Percentiles rank a stretch among this genome's conserved stretches.
Conservation (phyloP, 64 coral and sea anemone genomes). For the Trachythela sp. region DNA sequence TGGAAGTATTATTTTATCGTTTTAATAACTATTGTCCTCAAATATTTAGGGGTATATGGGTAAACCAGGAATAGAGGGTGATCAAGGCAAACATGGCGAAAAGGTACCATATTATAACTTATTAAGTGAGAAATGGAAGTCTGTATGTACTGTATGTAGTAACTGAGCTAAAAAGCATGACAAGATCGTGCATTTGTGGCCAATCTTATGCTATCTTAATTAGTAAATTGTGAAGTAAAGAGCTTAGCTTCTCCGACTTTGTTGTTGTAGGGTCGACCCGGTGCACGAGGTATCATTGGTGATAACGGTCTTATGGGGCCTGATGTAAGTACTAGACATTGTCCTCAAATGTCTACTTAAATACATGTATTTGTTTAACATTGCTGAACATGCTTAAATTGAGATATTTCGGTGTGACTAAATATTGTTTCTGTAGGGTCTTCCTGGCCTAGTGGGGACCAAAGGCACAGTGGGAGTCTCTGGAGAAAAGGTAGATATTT, state of each 20-base stretch:
- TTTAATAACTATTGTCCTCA: too few species aligned
- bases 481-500: neutral
- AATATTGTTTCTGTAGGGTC: neutral
- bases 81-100: neutral
- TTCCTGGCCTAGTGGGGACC: neutral
- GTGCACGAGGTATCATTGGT: neutral
- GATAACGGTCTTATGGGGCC: neutral
- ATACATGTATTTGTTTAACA: too few species aligned
- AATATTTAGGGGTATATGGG: neutral
- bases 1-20: too few species aligned
- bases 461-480: neutral
- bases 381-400: neutral
- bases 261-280: neutral
- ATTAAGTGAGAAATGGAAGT: neutral
- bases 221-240: too few species aligned
- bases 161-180: too few species aligned
- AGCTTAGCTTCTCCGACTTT: neutral
- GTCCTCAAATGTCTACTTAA: neutral
- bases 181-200: too few species aligned
- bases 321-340: neutral
- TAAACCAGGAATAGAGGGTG: neutral
- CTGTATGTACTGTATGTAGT: too few species aligned
- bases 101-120: neutral
- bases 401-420: neutral
- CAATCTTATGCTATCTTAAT: too few species aligned